Percentiles rank a stretch among this genome's conserved stretches.
These are phyloP conservation scores for Cerastis rubricosa DNA, from an alignment of 2,888 invertebrate species.

Conservation along the genomic window DNA sequence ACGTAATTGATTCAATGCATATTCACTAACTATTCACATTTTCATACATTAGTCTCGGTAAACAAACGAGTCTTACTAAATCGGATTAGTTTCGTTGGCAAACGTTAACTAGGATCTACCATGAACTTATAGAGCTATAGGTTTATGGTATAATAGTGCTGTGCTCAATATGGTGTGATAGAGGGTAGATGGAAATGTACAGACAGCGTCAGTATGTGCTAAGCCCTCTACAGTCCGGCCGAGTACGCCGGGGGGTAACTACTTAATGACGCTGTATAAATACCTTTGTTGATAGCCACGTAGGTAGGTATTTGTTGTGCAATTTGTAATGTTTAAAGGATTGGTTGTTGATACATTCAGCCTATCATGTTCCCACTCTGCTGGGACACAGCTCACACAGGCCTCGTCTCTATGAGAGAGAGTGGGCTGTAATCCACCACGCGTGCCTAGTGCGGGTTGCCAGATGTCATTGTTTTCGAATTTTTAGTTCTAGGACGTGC, in stretches of 20 bases:
- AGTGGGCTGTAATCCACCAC: too few relatives aligned
- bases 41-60: constrained; percentile 47
- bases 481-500: too few relatives aligned
- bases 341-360: too few relatives aligned
- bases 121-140: constrained; percentile 36
- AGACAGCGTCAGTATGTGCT: too few relatives aligned
- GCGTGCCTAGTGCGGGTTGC: too few relatives aligned
- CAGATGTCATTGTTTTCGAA: too few relatives aligned
- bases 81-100: constrained; percentile 45
- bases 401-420: too few relatives aligned
- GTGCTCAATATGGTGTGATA: constrained; percentile 12
- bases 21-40: constrained; percentile 44
- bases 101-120: constrained; percentile 42
- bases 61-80: constrained; percentile 49
- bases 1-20: constrained; percentile 57
- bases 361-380: too few relatives aligned
- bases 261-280: too few relatives aligned
- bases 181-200: constrained; percentile 8
- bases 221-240: too few relatives aligned
- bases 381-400: too few relatives aligned
- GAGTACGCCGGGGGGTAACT: too few relatives aligned
- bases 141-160: constrained; percentile 42
- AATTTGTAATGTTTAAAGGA: not conserved
- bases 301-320: not conserved
- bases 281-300: not conserved